Evolutionary conservation across 2,888 invertebrate genomes (phyloP), one percentile per base, ranked within the genome.

Genomic region (Hirtodrosophila histrioides): DNA sequence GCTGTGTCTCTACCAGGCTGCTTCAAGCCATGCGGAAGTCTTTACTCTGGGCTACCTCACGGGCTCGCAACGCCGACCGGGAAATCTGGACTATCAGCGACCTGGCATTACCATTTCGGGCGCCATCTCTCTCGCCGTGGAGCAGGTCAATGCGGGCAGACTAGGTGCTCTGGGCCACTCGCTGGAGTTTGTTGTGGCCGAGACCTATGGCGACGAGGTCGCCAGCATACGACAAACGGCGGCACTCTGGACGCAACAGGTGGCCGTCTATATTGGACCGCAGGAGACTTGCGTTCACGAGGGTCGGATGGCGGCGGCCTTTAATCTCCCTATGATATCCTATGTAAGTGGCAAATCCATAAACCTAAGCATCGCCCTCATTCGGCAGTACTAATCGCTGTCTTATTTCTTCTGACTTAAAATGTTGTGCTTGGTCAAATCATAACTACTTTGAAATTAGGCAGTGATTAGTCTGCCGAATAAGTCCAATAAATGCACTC

Each of bases 301-400:
- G 92, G 98, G 97, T 0, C 94, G 96, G 76, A 96, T 98, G 94
- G 98, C 98, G 0, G 96, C 97, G 1, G 96, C 97, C 40, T 97
- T 98, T 92, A 97, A 98, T 91, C 92, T 98, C 48, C 97, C 98
- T 4, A 98, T 98, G 98, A 96, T 98, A 89, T 98, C 98, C 76
- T 98, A 98, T 90, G 98, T 98, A 92, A 95, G 97, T 95, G 1
- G 2, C 0, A 6, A 1, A 1, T 17, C 17, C 17, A 17, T 17
- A 17, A 17, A 17, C 17, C 17, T 17, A 17, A 17, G 17, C 17
- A n/a, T n/a, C n/a, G n/a, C n/a, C 1, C 17, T 17, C 17, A 17
- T 17, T 17, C 2, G 2, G 17, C 17, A 17, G 17, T 1, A 17
- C 17, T 17, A 17, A 17, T 17, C 17, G 17, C 17, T 17, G 17